A percentile compares a stretch with the other conserved stretches of the same genome.
phyloP scores from a whole-genome alignment of 2,113 vertebrate genomes.

The Oriolus oriolus region DNA sequence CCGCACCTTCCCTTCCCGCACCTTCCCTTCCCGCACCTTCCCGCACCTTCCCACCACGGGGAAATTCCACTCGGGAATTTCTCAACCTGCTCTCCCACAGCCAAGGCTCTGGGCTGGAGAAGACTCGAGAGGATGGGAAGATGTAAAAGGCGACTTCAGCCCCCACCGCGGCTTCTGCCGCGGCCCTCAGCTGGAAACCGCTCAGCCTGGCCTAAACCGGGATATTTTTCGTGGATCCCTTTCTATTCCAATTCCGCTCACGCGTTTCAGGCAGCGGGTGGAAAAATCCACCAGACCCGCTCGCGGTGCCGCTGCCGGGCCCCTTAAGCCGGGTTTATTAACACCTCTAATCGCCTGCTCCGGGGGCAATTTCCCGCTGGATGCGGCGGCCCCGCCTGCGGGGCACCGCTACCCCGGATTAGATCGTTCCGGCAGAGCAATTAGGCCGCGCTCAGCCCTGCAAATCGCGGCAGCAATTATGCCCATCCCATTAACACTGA shows the following conservation, averaged over 20 bases:
- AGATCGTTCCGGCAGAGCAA: neutral
- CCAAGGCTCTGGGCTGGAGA: neutral
- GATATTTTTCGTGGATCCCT: neutral
- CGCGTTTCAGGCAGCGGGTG: neutral
- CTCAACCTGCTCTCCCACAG: fast-evolving
- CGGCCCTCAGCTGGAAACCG: neutral
- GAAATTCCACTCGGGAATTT: neutral
- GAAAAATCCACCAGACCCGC: neutral
- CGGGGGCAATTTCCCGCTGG: conserved; percentile 30
- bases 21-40: neutral
- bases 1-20: neutral
- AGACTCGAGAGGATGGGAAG: neutral
- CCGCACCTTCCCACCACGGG: fast-evolving
- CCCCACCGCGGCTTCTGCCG: fast-evolving
- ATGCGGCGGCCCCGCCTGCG: neutral
- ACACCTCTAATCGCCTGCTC: conserved; percentile 39
- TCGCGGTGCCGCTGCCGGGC: neutral
- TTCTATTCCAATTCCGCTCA: neutral
- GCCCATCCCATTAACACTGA: conserved; percentile 15
- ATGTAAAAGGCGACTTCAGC: neutral
- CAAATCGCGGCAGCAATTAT: conserved; percentile 20
- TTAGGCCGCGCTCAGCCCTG: conserved; percentile 8
- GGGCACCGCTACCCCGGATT: neutral
- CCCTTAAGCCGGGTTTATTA: conserved; percentile 34
- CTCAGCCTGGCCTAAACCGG: neutral